Percentiles rank a stretch among this genome's conserved stretches.
Conservation (phyloP, 2,113 vertebrate genomes). For the Alligator mississippiensis region DNA sequence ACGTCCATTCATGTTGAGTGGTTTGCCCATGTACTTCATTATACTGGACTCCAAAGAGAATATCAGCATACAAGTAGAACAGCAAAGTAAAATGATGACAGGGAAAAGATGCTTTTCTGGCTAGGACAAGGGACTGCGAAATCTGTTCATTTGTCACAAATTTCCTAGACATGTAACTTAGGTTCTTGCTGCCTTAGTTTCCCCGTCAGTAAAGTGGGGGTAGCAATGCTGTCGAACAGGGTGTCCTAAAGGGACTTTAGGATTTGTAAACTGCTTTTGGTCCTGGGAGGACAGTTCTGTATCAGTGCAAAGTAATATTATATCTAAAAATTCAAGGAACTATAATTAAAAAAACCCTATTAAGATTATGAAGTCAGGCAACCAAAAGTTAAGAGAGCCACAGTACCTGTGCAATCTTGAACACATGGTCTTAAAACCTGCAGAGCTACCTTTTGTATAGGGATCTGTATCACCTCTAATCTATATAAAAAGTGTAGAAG, state of each 20-base stretch:
- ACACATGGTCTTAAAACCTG: no score
- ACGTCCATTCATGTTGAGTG: background rate
- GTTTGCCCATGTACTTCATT: background rate
- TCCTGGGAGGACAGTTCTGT: background rate
- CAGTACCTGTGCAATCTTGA: no score
- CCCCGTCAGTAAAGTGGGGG: background rate
- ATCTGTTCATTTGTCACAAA: background rate
- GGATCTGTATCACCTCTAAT: no score
- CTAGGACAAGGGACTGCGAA: background rate
- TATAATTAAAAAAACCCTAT: background rate
- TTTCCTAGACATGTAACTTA: background rate
- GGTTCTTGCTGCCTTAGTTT: background rate
- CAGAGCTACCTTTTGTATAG: no score
- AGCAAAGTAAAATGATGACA: background rate
- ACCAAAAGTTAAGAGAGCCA: background rate
- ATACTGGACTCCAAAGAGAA: background rate
- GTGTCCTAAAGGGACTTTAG: no score
- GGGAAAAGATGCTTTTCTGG: fast-evolving
- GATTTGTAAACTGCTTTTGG: background rate
- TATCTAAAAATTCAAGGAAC: background rate
- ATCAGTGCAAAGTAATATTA: background rate
- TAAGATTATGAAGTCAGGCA: background rate
- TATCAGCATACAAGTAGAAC: background rate
- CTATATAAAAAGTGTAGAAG: no score
- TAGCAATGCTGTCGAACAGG: no score